Evolutionary conservation across 2,113 vertebrate species (phyloP), one percentile per base, ranked within the genome.

Genomic region (Anoura caudifer): DNA sequence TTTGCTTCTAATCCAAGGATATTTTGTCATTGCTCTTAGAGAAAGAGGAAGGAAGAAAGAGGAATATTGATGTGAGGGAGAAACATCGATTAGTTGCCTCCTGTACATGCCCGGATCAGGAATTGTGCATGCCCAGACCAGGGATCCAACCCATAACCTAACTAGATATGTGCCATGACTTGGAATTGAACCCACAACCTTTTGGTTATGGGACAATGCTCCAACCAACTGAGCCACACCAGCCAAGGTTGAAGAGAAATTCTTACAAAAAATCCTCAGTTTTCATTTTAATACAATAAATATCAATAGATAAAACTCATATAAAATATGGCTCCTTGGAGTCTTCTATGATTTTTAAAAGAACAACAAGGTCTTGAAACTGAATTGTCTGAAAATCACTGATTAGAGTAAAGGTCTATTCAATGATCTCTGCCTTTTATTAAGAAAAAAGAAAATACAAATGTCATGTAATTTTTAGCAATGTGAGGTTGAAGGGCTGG

Each of bases 331-430:
- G 7, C 3, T 67, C 13, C 67, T 87, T 36, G 87, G 20, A 47
- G 3, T 1, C 4, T 15, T 72, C 5, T n/a, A 45, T 59, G 17
- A 82, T 22, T 77, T 77, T 91, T 82, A 38, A 33, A 20, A 20
- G 11, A 24, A 50, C 5, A 7, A 56, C 91, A 77, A 4, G 3
- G 0, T 47, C 5, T 3, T 72, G 2, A 70, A 52, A 59, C 0
- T 8, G 19, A 95, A 90, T 45, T 2, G 1, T 54, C 59, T 87
- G 41, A 50, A 33, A 76, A 56, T 1, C 4, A 65, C 17, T 36
- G 4, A 4, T 24, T 92, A 52, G 2, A 4, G 7, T 22, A 47
- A 86, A 81, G 2, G 0, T 54, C 1, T 43, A 4, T 54, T 11
- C 11, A 45, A 45, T 59, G 24, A 36, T 82, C 7, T 38, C 19